Evolutionary conservation across 2,797 vertebrate genomes (phyloP).

Genomic region (Alcedo atthis): DNA sequence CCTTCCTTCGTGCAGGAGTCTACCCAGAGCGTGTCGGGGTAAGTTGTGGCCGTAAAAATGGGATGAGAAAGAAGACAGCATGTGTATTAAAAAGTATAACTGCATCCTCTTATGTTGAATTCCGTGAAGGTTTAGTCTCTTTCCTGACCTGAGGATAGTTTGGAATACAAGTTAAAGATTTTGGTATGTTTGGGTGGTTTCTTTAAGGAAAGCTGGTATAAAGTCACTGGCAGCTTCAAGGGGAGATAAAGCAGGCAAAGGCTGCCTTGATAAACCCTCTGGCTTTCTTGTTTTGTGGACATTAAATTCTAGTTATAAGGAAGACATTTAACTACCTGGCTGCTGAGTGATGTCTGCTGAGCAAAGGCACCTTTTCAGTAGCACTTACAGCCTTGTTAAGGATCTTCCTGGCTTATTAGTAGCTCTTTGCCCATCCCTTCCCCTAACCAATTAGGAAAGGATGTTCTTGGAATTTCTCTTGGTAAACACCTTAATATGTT

Average conservation of each 20-base stretch:
- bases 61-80: background rate
- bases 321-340: background rate
- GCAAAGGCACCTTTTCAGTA: background rate
- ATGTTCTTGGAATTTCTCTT: background rate
- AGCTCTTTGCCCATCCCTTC: background rate
- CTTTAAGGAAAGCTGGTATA: background rate
- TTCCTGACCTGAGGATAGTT: background rate
- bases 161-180: background rate
- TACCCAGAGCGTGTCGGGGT: conserved; percentile 95
- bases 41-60: conserved; percentile 10
- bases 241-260: background rate
- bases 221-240: background rate
- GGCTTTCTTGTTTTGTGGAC: background rate
- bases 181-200: background rate
- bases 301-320: background rate
- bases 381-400: background rate
- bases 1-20: conserved; percentile 95
- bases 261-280: background rate
- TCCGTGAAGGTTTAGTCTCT: background rate
- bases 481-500: background rate
- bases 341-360: background rate
- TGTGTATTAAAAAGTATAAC: background rate
- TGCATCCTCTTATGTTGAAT: background rate
- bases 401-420: background rate
- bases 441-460: background rate